Conservation (phyloP, 1,140 invertebrate species). For the Planococcus citri region DNA sequence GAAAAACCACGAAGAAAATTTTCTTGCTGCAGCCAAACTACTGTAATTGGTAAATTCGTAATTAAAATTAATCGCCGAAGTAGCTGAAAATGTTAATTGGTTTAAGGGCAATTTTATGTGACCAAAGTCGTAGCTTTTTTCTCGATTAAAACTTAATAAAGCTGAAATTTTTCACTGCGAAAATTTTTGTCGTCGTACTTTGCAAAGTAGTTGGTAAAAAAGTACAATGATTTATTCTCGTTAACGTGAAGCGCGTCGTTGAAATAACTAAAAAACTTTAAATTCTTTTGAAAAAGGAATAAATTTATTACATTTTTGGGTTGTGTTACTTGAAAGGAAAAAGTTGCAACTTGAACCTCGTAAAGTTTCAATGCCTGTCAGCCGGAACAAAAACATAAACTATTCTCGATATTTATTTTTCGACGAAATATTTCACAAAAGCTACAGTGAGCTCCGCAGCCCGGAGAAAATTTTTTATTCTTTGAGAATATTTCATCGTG, state of each 20-base stretch:
- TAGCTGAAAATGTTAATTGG: no score
- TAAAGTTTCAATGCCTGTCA: neutral
- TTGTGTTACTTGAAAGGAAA: neutral
- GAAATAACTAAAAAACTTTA: neutral
- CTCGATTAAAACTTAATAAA: no score
- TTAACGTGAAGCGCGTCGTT: neutral
- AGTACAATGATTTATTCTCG: neutral
- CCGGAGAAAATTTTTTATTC: neutral
- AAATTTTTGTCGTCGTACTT: no score
- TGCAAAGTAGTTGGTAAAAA: neutral
- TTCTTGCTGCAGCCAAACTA: no score
- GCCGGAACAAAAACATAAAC: conserved; percentile 1
- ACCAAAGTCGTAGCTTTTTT: no score
- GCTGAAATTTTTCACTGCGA: no score
- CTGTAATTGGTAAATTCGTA: no score
- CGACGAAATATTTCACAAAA: neutral
- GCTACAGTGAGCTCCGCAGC: neutral
- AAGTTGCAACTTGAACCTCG: neutral
- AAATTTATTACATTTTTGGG: neutral
- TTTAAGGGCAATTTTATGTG: no score
- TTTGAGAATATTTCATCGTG: neutral
- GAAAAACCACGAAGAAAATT: no score
- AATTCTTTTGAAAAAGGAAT: conserved; percentile 3
- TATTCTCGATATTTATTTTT: neutral
- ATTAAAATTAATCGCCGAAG: no score